These are phyloP conservation scores for Samia ricini DNA, from an alignment of 1,140 invertebrate genomes.

Conservation along the genomic window DNA sequence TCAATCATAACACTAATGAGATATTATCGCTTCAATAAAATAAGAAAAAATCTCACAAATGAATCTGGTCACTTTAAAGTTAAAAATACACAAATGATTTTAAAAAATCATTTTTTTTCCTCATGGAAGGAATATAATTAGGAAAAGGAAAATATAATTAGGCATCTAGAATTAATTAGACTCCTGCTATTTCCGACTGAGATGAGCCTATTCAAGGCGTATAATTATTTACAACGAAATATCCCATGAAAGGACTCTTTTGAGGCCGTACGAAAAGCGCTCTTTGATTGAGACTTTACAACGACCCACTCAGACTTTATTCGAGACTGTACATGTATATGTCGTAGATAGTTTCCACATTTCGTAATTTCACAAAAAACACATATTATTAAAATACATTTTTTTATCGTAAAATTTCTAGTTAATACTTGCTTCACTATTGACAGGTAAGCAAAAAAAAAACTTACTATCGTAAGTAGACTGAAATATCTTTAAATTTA, in stretches of 20 bases:
- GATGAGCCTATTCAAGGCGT: not conserved
- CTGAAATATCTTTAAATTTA: not conserved
- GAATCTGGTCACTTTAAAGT: too few species aligned
- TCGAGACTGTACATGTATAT: constrained; percentile 24
- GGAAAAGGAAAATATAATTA: not conserved
- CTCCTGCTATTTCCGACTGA: not conserved
- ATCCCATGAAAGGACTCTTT: constrained; percentile 46
- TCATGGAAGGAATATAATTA: not conserved
- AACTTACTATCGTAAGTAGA: too few species aligned
- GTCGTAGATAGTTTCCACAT: not conserved
- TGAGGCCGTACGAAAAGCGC: constrained; percentile 18
- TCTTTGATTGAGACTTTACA: constrained; percentile 62
- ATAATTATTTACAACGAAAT: constrained; percentile 5
- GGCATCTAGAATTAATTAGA: not conserved
- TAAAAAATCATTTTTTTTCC: too few species aligned
- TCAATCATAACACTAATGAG: too few species aligned
- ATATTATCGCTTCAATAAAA: too few species aligned
- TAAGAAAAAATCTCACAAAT: too few species aligned
- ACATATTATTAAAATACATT: not conserved
- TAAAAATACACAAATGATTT: too few species aligned
- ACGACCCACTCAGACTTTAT: constrained; percentile 60
- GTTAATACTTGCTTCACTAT: not conserved
- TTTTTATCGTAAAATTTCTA: not conserved
- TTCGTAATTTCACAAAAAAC: not conserved
- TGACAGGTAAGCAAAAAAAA: not conserved